These are phyloP conservation scores for Heliothis peltigera DNA, from an alignment of 2,888 invertebrate genomes.

Conservation along the genomic window DNA sequence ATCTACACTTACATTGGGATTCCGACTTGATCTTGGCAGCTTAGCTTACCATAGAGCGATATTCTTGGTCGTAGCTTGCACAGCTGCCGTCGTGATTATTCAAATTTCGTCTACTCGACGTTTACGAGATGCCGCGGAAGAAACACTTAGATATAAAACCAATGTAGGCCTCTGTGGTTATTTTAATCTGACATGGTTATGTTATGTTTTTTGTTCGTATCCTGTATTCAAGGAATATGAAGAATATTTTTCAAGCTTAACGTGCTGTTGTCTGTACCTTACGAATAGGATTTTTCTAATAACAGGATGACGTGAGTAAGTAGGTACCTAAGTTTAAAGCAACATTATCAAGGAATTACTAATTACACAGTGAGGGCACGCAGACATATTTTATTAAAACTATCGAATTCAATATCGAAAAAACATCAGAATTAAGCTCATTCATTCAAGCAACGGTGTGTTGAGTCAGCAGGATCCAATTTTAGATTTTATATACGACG, in stretches of 20 bases:
- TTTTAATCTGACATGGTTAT: constrained; percentile 35
- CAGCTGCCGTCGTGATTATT: constrained; percentile 59
- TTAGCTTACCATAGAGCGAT: constrained; percentile 50
- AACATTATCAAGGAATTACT: too few relatives aligned
- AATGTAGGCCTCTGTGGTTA: constrained; percentile 39
- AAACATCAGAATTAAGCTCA: too few relatives aligned
- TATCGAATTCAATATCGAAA: too few relatives aligned
- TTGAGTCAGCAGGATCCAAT: neutral
- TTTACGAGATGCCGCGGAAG: constrained; percentile 48
- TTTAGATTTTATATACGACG: neutral
- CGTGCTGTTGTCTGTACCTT: too few relatives aligned
- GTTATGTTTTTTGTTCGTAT: too few relatives aligned
- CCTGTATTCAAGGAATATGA: too few relatives aligned
- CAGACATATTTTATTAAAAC: too few relatives aligned
- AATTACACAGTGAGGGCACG: too few relatives aligned
- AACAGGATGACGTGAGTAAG: too few relatives aligned
- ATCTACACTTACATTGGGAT: constrained; percentile 34
- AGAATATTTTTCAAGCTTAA: too few relatives aligned
- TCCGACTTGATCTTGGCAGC: constrained; percentile 36
- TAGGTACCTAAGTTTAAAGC: too few relatives aligned
- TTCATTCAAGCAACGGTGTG: neutral
- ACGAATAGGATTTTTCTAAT: too few relatives aligned
- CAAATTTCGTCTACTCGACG: constrained; percentile 50
- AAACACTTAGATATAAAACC: constrained; percentile 51
- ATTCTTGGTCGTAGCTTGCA: constrained; percentile 49